A percentile compares a stretch with the other conserved stretches of the same genome.
These are phyloP conservation scores for Sebastes itinus DNA, from an alignment of 2,797 vertebrate species.

Conservation along the genomic window DNA sequence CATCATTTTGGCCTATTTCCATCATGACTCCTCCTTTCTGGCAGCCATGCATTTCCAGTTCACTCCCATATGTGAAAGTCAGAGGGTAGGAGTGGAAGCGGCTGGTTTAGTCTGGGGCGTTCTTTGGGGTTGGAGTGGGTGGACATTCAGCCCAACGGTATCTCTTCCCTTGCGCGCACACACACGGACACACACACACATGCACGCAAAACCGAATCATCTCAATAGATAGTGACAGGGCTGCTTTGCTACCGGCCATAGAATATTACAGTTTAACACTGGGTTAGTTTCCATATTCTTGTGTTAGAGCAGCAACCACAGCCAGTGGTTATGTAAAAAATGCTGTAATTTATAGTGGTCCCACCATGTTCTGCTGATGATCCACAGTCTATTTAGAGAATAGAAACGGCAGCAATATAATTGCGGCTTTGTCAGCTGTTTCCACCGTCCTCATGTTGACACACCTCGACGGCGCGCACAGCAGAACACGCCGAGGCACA, in stretches of 20 bases:
- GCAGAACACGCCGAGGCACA: slow-evolving; percentile 61
- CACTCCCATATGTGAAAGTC: slow-evolving; percentile 79
- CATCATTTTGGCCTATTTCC: slow-evolving; percentile 80
- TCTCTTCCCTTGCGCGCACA: slow-evolving; percentile 27
- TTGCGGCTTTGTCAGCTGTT: slow-evolving; percentile 82
- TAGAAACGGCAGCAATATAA: slow-evolving; percentile 79
- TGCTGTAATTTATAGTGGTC: slow-evolving; percentile 78
- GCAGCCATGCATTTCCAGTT: slow-evolving; percentile 73
- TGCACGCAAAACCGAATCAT: slow-evolving; percentile 59
- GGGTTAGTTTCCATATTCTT: slow-evolving; percentile 79
- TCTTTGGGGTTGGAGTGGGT: slow-evolving; percentile 73
- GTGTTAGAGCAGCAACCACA: slow-evolving; percentile 72
- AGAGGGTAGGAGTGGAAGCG: slow-evolving; percentile 68
- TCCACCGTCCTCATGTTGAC: slow-evolving; percentile 74
- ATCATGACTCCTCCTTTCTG: slow-evolving; percentile 73
- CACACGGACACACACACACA: slow-evolving; percentile 12
- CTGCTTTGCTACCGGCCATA: slow-evolving; percentile 70
- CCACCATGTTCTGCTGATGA: slow-evolving; percentile 78
- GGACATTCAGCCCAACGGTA: slow-evolving; percentile 59
- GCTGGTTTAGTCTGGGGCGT: slow-evolving; percentile 71
- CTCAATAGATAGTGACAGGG: slow-evolving; percentile 76
- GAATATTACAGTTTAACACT: slow-evolving; percentile 79
- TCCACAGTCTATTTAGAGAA: slow-evolving; percentile 81
- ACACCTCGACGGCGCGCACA: slow-evolving; percentile 73
- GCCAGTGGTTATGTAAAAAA: slow-evolving; percentile 79